Base-by-base conservation (phyloP, 2,888 invertebrate species). In the Keiferia lycopersicella region DNA sequence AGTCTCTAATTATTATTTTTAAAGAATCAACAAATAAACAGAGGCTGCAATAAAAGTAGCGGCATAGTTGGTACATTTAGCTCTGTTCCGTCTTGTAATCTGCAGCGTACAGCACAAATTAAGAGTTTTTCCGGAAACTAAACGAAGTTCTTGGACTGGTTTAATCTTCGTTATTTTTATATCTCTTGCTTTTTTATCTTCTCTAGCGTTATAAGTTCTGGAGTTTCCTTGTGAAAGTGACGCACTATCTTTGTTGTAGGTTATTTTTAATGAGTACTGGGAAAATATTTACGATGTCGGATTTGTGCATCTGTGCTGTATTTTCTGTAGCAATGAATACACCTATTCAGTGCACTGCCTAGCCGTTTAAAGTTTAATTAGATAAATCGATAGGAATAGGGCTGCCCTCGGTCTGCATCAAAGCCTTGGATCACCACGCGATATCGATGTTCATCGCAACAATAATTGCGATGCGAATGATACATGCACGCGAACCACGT, bases 401-500 rank as follows among this genome's bases (percentile, higher is more conserved):
- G 71, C 69, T 61, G 59, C 65, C 50, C 68, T 70, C 66, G 71
- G 66, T 70, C 67, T 72, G 74, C 74, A 76, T 80, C 79, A 78
- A 75, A 78, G 78, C 77, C 71, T 68, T 48, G 45, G 80, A 79
- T 81, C 78, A 84, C 86, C 86, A 88, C 88, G 86, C 88, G 80
- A 88, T 88, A 86, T 81, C 84, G 81, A 79, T 88, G 88, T 89
- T 84, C 80, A 79, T 73, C 71, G 80, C 77, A 79, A 78, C 81
- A 82, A 87, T 90, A 87, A 88, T 88, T 87, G 82, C 84, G 75
- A 80, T 77, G 77, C 78, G 80, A 90, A 86, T 88, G 88, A 88
- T 88, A 88, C 84, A 85, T 77, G 86, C 88, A 87, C 87, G 84
- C 87, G 80, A 38, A 22, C 41, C 41, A 59, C 39, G 22, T 59